phyloP scores from a whole-genome alignment of 2,113 vertebrate genomes.

The Oenanthe melanoleuca region DNA sequence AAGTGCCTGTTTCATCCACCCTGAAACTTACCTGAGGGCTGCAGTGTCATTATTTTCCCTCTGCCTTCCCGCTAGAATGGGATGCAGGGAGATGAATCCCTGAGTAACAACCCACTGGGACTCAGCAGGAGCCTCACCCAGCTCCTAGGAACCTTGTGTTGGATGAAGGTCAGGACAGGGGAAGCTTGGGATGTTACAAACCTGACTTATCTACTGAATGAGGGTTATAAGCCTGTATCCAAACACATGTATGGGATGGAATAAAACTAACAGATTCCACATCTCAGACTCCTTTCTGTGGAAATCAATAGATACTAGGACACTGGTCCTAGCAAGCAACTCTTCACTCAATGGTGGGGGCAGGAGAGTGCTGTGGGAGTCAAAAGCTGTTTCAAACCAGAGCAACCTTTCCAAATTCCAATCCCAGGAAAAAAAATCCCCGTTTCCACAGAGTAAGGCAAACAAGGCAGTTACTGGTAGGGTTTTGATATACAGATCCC shows the following conservation, averaged over 20 bases:
- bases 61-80: not conserved
- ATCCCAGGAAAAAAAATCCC: not conserved
- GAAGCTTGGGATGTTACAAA: not conserved
- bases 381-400: not conserved
- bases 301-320: not conserved
- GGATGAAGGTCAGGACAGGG: not conserved
- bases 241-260: not conserved
- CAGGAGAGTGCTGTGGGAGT: not conserved
- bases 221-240: not conserved
- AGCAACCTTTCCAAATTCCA: not conserved
- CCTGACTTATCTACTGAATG: not conserved
- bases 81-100: not conserved
- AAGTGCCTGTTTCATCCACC: not conserved
- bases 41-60: not conserved
- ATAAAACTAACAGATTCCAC: not conserved
- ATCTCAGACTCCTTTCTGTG: not conserved
- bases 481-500: not conserved
- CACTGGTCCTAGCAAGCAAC: not conserved
- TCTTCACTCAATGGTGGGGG: not conserved
- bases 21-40: conserved; percentile 36
- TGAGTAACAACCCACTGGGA: not conserved
- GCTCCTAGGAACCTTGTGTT: not conserved
- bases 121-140: not conserved
- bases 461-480: conserved; percentile 41
- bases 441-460: conserved; percentile 1